Percentiles rank a stretch among this genome's conserved stretches.
Evolutionary conservation across 2,888 invertebrate species (phyloP).

Genomic region (Tenthredo scrophulariae): DNA sequence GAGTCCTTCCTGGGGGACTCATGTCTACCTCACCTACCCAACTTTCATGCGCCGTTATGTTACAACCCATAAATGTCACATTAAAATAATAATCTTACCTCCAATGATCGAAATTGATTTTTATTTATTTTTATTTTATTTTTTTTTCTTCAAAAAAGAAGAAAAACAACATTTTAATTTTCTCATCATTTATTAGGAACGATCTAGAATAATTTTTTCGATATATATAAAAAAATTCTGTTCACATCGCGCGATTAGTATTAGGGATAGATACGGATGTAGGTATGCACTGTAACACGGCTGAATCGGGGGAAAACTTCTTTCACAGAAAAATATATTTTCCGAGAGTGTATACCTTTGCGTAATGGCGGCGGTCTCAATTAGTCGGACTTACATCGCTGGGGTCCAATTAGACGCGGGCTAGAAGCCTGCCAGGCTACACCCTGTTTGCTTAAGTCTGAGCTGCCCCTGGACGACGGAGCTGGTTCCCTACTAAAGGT

Average conservation of each 20-base stretch:
- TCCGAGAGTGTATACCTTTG: slow-evolving; percentile 23
- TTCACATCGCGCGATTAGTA: background rate
- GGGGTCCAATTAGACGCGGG: slow-evolving; percentile 78
- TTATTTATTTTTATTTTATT: too few relatives aligned
- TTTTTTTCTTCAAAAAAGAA: too few relatives aligned
- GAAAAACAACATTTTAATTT: background rate
- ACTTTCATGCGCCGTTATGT: background rate
- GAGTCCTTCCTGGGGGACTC: slow-evolving; percentile 72
- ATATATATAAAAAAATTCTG: too few relatives aligned
- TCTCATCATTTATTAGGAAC: background rate
- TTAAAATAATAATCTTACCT: background rate
- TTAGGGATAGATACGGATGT: background rate
- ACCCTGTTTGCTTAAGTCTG: slow-evolving; percentile 77
- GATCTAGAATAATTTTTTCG: background rate
- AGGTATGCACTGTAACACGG: too few relatives aligned
- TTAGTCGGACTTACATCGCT: slow-evolving; percentile 78
- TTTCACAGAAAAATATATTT: slow-evolving; percentile 30
- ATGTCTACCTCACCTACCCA: slow-evolving; percentile 46
- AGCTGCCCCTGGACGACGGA: slow-evolving; percentile 62
- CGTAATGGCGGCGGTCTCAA: slow-evolving; percentile 74
- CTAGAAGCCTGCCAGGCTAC: slow-evolving; percentile 69
- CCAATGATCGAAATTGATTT: background rate
- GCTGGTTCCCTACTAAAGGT: slow-evolving; percentile 64
- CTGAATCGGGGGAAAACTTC: background rate
- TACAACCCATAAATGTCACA: slow-evolving; percentile 18